These are phyloP conservation scores for Drosophila limbata DNA, from an alignment of 2,888 invertebrate species.

Conservation along the genomic window DNA sequence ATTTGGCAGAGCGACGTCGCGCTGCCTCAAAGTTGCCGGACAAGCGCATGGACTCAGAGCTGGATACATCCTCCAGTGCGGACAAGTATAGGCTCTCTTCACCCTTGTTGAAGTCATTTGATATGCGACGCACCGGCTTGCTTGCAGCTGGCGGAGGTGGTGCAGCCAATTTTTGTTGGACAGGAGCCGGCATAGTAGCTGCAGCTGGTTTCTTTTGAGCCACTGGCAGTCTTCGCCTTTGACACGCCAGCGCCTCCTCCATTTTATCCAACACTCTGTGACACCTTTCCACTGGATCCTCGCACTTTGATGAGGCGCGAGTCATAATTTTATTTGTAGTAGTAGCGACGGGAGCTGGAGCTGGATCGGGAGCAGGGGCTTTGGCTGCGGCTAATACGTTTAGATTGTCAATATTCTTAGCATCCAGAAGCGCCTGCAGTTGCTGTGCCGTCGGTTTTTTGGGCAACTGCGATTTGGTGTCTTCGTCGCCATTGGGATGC, in stretches of 20 bases:
- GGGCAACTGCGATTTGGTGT: conserved; percentile 85
- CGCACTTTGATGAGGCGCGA: conserved; percentile 71
- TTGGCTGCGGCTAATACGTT: conserved; percentile 36
- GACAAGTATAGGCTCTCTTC: conserved; percentile 92
- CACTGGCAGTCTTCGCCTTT: conserved; percentile 48
- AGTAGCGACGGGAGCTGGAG: conserved; percentile 1
- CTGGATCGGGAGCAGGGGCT: conserved; percentile 18
- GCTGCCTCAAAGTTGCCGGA: conserved; percentile 82
- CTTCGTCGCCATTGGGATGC: conserved; percentile 71
- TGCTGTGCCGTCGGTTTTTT: conserved; percentile 74
- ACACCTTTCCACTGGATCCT: conserved; percentile 62
- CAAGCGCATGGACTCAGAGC: conserved; percentile 81
- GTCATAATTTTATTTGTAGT: conserved; percentile 71
- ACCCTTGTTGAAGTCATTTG: conserved; percentile 90
- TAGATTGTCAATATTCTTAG: conserved; percentile 68
- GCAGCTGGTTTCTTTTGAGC: conserved; percentile 31
- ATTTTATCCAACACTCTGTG: conserved; percentile 61
- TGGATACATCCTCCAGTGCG: conserved; percentile 89
- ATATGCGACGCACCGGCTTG: conserved; percentile 86
- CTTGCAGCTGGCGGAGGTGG: conserved; percentile 84
- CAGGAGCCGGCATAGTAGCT: conserved; percentile 2
- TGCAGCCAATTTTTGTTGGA: conserved; percentile 37
- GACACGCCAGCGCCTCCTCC: conserved; percentile 57
- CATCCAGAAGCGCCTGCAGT: conserved; percentile 69
- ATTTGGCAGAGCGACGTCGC: conserved; percentile 74